Base-by-base conservation (phyloP, 2,113 vertebrate species). In the Bufo bufo region DNA sequence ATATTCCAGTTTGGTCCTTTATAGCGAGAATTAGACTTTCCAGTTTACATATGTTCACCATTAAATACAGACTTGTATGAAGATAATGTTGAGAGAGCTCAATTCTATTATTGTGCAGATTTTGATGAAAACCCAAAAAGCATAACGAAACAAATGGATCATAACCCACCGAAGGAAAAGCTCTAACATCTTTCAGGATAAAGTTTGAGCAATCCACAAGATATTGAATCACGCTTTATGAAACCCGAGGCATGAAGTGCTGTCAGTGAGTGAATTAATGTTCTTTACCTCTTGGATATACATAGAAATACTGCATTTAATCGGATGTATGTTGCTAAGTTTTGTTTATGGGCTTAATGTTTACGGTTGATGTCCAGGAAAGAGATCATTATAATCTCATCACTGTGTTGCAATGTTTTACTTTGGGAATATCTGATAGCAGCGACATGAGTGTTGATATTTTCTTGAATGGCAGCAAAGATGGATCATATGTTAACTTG, bases 321-420 rank as follows among this genome's bases (percentile, higher is more conserved):
- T 77, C 65, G 84, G 80, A 84, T 88, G 87, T 77, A 78, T 84
- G 56, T 77, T 66, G 49, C 81, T 69, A 45, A 16, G 69, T n/a
- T 88, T 88, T 88, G 87, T 88, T 84, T 88, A 88, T 88, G 58
- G 72, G 52, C 58, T 88, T 84, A 13, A 84, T 77, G 81, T 78
- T 88, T 84, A 88, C 49, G 33, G 79, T 58, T 77, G 59, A 83
- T 65, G 87, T 88, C 81, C 87, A 88, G 87, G 82, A 88, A 88
- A 84, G 74, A 84, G 81, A 77, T 88, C 81, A 84, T 88, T 88
- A 88, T 88, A 88, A 88, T 88, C 87, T 84, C 87, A 88, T 88
- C 87, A 88, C 87, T 16, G 74, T 23, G 33, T 52, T 52, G 72
- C 82, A 78, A 58, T 78, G n/a, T 65, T 66, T 65, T 88, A 84